These are phyloP conservation scores for Ligdia adustata DNA, from an alignment of 2,888 invertebrate species.

Conservation along the genomic window DNA sequence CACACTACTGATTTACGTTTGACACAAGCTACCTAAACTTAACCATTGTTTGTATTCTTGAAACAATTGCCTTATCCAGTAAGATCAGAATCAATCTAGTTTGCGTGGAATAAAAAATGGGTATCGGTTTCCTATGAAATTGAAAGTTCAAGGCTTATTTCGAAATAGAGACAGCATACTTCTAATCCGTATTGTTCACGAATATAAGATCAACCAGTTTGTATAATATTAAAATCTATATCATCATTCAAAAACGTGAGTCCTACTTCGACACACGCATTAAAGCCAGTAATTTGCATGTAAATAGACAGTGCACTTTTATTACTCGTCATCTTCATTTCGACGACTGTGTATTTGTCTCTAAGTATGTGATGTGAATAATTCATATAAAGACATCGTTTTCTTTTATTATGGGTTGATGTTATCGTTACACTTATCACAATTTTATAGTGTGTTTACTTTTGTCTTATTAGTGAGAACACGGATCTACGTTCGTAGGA, in stretches of 20 bases:
- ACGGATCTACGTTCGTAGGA: constrained; percentile 33
- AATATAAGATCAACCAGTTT: constrained; percentile 1
- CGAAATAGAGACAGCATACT: constrained; percentile 13
- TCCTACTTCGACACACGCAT: neutral
- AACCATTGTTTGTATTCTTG: constrained; percentile 2
- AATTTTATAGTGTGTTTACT: constrained; percentile 36
- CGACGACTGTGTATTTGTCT: constrained; percentile 20
- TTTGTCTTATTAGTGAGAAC: constrained; percentile 34
- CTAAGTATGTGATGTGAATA: constrained; percentile 32
- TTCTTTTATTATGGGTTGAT: constrained; percentile 29
- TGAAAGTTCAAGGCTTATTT: constrained; percentile 35
- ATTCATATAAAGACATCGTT: constrained; percentile 34
- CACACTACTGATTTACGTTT: constrained; percentile 12
- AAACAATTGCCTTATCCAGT: constrained; percentile 13
- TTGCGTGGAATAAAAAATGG: constrained; percentile 24
- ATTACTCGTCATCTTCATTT: constrained; percentile 11
- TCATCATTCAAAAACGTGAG: neutral
- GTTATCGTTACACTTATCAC: constrained; percentile 22
- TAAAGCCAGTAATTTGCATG: constrained; percentile 6
- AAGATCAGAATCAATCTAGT: constrained; percentile 27
- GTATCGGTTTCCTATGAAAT: constrained; percentile 32
- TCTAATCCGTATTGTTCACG: constrained; percentile 8
- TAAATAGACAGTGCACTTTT: constrained; percentile 17
- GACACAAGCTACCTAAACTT: neutral
- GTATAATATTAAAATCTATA: too few relatives aligned